Evolutionary conservation across 2,888 invertebrate species (phyloP).

Genomic region (Parasteatoda lunata): DNA sequence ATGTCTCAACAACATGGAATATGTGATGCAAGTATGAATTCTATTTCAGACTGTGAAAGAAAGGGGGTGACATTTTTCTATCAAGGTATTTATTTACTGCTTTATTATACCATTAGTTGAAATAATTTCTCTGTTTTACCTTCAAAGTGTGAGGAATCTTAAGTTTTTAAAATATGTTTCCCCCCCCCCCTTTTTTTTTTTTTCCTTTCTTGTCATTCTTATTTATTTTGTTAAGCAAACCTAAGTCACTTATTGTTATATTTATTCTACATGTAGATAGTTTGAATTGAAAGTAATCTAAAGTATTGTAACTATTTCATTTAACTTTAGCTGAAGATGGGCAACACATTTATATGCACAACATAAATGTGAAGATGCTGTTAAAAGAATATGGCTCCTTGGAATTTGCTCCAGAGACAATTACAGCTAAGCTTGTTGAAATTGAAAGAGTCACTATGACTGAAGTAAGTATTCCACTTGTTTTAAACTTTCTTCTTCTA

Average conservation of each 20-base stretch:
- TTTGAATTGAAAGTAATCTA: no score
- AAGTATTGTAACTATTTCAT: no score
- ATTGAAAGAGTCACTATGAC: constrained; percentile 90
- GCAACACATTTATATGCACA: constrained; percentile 92
- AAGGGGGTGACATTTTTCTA: constrained; percentile 85
- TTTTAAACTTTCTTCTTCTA: neutral
- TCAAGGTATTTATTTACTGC: constrained; percentile 79
- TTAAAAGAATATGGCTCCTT: constrained; percentile 89
- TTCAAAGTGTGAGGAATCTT: no score
- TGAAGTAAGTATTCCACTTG: constrained; percentile 76
- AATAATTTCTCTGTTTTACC: neutral
- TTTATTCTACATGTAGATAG: no score
- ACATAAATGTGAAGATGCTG: constrained; percentile 91
- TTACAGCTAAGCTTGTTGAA: constrained; percentile 88
- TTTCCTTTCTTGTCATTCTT: no score
- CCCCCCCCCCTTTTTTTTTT: no score
- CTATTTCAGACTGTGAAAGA: constrained; percentile 20
- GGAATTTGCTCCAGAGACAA: constrained; percentile 82
- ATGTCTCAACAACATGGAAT: neutral
- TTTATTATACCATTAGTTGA: constrained; percentile 34
- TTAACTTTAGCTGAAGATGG: constrained; percentile 85
- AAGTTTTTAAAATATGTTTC: no score
- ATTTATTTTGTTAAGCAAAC: no score
- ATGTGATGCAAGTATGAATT: neutral
- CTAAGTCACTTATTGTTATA: no score